phyloP scores from a whole-genome alignment of 1,140 invertebrate species.

The Drosophila aff. region DNA sequence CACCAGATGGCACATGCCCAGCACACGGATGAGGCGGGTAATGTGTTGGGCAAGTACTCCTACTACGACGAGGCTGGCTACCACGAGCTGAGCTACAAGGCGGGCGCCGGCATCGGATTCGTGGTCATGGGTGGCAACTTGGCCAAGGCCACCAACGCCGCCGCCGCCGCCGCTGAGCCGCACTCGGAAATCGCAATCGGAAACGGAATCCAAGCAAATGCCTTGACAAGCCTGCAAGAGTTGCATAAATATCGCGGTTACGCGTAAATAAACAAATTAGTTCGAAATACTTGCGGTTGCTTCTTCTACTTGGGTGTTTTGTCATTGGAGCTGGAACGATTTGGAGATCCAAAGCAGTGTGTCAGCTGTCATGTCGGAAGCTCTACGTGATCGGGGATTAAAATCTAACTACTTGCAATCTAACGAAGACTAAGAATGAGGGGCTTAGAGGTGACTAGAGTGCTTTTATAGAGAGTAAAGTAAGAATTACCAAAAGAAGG shows the following conservation, averaged over 20 bases:
- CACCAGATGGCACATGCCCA: conserved; percentile 89
- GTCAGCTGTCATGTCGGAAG: conserved; percentile 42
- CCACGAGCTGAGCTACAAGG: conserved; percentile 75
- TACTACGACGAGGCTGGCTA: conserved; percentile 87
- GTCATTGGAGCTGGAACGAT: conserved; percentile 15
- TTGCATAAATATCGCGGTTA: conserved; percentile 57
- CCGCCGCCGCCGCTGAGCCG: conserved; percentile 2
- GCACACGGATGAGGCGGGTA: conserved; percentile 88
- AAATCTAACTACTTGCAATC: neutral
- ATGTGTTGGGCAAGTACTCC: conserved; percentile 89
- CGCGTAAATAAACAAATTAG: conserved; percentile 43
- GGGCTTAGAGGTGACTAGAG: neutral
- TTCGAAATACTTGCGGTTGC: neutral
- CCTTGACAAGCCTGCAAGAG: conserved; percentile 42
- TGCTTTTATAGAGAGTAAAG: neutral
- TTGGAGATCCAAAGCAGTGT: conserved; percentile 24
- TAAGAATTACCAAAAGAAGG: neutral
- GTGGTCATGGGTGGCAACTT: conserved; percentile 77
- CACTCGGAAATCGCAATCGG: conserved; percentile 39
- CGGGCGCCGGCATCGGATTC: conserved; percentile 73
- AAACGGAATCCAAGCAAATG: conserved; percentile 42
- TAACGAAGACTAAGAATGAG: neutral
- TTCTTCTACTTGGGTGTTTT: conserved; percentile 28
- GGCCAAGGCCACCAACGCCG: conserved; percentile 45
- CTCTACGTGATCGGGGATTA: conserved; percentile 29